Percentiles rank a stretch among this genome's conserved stretches.
Conservation (phyloP, 1,140 invertebrate genomes). For the Coenobita brevimanus region DNA sequence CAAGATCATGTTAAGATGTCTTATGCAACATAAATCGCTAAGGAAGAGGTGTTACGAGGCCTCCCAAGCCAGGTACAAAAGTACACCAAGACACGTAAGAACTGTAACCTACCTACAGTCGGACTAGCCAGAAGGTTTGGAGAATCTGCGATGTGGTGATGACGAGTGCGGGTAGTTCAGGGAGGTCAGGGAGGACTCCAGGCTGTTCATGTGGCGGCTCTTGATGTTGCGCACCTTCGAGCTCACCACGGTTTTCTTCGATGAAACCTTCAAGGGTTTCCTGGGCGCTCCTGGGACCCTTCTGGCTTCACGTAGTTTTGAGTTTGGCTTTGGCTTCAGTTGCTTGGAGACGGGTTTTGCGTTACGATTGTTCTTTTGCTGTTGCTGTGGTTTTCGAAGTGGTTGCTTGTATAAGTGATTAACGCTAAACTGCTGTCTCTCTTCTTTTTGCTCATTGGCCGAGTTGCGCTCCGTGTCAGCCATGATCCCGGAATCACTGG, state of each 20-base stretch:
- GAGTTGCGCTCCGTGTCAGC: conserved; percentile 41
- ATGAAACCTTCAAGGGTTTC: neutral
- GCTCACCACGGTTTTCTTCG: conserved; percentile 1
- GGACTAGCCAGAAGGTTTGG: neutral
- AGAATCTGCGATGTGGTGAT: neutral
- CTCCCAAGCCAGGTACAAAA: too few species aligned
- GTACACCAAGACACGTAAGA: too few species aligned
- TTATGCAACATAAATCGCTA: too few species aligned
- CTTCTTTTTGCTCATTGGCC: neutral
- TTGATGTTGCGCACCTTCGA: conserved; percentile 53
- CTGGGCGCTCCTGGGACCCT: neutral
- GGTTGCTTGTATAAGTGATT: neutral
- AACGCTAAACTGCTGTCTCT: neutral
- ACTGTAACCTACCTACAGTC: neutral
- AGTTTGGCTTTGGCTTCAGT: neutral
- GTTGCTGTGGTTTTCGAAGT: too few species aligned
- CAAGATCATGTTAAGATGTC: too few species aligned
- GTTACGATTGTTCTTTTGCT: too few species aligned
- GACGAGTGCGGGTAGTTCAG: neutral
- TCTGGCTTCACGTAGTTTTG: neutral
- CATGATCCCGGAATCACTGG: conserved; percentile 51
- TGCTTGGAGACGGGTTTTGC: neutral
- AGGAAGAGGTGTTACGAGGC: too few species aligned
- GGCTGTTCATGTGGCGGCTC: conserved; percentile 51
- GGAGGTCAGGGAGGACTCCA: neutral